Conservation (phyloP, 2,113 vertebrate genomes). For the Prietella phreatophila region DNA sequence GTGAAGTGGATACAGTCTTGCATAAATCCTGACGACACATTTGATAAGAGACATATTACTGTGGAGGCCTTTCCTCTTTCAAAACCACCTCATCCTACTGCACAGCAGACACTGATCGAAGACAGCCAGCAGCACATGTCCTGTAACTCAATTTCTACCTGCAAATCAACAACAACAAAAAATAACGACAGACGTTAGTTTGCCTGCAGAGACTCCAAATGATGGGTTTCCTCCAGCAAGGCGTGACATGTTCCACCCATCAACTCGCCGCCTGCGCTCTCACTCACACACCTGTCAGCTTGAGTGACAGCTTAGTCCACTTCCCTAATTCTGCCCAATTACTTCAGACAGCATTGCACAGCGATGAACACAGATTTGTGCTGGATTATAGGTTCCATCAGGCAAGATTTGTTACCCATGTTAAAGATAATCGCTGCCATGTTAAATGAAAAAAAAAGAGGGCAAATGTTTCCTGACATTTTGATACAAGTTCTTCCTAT, state of each 20-base stretch:
- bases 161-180: constrained; percentile 4
- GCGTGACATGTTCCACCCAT: constrained; percentile 10
- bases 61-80: constrained; percentile 4
- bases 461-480: constrained; percentile 34
- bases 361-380: constrained; percentile 64
- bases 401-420: constrained; percentile 58
- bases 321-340: constrained; percentile 50
- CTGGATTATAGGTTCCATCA: constrained; percentile 56
- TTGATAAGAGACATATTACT: constrained; percentile 24
- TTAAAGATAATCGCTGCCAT: constrained; percentile 13
- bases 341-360: constrained; percentile 54
- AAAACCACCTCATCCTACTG: constrained; percentile 1
- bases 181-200: constrained; percentile 9
- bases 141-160: constrained; percentile 30
- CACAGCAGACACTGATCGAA: constrained; percentile 1
- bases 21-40: constrained; percentile 41
- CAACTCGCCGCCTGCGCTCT: constrained; percentile 17
- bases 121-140: constrained; percentile 27
- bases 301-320: constrained; percentile 61
- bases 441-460: constrained; percentile 12
- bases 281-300: constrained; percentile 49
- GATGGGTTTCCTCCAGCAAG: constrained; percentile 22
- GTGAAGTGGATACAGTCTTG: constrained; percentile 22
- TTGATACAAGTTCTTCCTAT: constrained; percentile 24
- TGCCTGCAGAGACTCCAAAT: constrained; percentile 40